Conservation (phyloP, 1,140 invertebrate genomes). For the Conopomorpha cramerella region DNA sequence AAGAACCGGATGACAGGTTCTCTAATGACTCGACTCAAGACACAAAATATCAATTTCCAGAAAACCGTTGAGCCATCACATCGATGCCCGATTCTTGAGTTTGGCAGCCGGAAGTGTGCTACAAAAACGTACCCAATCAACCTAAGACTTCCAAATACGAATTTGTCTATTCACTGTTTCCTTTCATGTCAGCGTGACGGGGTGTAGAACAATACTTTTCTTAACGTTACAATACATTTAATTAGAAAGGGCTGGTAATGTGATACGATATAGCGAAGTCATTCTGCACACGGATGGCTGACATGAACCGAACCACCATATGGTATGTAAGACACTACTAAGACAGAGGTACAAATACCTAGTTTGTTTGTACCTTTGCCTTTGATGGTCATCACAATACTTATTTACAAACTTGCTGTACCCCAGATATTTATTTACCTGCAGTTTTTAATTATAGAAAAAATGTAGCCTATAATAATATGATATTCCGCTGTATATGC, state of each 20-base stretch:
- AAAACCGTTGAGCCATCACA: slow-evolving; percentile 24
- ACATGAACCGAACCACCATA: slow-evolving; percentile 11
- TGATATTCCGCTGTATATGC: no score
- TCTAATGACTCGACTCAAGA: slow-evolving; percentile 48
- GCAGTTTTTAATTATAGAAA: no score
- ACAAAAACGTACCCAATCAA: slow-evolving; percentile 50
- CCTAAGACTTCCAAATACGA: slow-evolving; percentile 31
- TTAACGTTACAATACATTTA: slow-evolving; percentile 37
- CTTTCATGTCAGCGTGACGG: slow-evolving; percentile 21
- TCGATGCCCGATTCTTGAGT: slow-evolving; percentile 20
- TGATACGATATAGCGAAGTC: slow-evolving; percentile 18
- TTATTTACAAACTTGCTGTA: no score
- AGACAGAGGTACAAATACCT: no score
- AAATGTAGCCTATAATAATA: no score
- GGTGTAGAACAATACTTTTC: slow-evolving; percentile 17
- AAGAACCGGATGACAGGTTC: slow-evolving; percentile 45
- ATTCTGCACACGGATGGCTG: slow-evolving; percentile 18
- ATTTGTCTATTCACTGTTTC: slow-evolving; percentile 28
- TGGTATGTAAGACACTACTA: slow-evolving; percentile 8
- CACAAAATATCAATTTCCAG: slow-evolving; percentile 51
- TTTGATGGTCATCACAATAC: no score
- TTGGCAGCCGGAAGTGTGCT: slow-evolving; percentile 40
- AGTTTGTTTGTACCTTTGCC: no score
- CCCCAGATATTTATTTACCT: no score
- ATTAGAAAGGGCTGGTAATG: slow-evolving; percentile 25